Conservation (phyloP, 2,113 vertebrate species). For the Empidonax alnorum region DNA sequence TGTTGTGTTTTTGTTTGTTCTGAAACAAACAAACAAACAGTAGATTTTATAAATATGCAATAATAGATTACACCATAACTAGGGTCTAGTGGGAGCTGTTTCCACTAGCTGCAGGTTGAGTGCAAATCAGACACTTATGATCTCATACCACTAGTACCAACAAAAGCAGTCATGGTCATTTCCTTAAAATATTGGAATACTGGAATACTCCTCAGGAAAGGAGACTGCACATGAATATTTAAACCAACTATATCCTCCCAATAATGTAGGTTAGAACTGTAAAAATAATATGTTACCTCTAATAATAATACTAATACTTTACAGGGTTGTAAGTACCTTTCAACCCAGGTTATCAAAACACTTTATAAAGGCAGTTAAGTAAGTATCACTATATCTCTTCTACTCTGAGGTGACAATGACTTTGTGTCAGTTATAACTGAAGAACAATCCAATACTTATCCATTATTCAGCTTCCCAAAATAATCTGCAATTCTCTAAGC, state of each 20-base stretch:
- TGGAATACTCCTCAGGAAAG: not conserved
- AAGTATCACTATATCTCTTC: conserved; percentile 41
- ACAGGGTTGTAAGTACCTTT: conserved; percentile 26
- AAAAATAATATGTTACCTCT: not conserved
- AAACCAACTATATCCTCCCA: not conserved
- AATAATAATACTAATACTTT: conserved; percentile 38
- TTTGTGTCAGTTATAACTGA: conserved; percentile 55
- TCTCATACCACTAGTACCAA: not conserved
- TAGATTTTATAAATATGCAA: not conserved
- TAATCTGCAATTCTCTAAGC: conserved; percentile 38
- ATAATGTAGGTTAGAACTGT: conserved; percentile 11
- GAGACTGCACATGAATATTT: not conserved
- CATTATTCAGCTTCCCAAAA: conserved; percentile 59
- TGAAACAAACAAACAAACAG: not conserved
- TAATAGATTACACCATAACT: not conserved
- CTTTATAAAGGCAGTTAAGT: conserved; percentile 44
- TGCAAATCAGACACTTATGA: accelerated
- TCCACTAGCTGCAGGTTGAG: not conserved
- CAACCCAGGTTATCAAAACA: conserved; percentile 48
- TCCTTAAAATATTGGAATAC: not conserved
- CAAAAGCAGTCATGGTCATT: not conserved
- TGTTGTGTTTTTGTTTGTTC: not conserved
- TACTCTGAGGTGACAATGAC: conserved; percentile 25
- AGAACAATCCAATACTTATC: conserved; percentile 52
- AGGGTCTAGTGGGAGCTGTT: not conserved